These are phyloP conservation scores for Toxotes jaculatrix DNA, from an alignment of 2,113 vertebrate species.

Conservation along the genomic window DNA sequence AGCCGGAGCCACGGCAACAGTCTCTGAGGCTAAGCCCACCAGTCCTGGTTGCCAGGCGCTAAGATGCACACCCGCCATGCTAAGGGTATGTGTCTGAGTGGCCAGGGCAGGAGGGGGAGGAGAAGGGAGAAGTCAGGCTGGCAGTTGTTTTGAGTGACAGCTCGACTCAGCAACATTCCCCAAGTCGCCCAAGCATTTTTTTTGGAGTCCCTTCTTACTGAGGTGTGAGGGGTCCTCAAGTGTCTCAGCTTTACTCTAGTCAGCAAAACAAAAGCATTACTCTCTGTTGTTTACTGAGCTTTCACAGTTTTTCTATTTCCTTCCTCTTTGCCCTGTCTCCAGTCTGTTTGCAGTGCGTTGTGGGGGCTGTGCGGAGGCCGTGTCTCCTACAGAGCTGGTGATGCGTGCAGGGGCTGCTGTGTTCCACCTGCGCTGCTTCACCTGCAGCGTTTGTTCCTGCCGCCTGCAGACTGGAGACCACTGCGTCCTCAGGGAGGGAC, in stretches of 20 bases:
- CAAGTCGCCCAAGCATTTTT: slow-evolving; percentile 53
- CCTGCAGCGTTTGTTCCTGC: slow-evolving; percentile 93
- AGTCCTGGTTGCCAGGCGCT: slow-evolving; percentile 86
- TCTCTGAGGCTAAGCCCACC: slow-evolving; percentile 79
- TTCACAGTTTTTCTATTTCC: slow-evolving; percentile 35
- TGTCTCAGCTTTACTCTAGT: slow-evolving; percentile 12
- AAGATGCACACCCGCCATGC: slow-evolving; percentile 81
- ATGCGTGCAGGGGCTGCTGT: slow-evolving; percentile 92
- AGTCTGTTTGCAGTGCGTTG: slow-evolving; percentile 94
- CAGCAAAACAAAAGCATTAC: slow-evolving; percentile 52
- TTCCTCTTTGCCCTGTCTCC: slow-evolving; percentile 20
- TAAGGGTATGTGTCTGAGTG: slow-evolving; percentile 81
- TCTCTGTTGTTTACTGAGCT: slow-evolving; percentile 39
- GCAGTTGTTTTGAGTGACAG: slow-evolving; percentile 77
- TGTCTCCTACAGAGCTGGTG: slow-evolving; percentile 93
- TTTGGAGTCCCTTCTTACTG: slow-evolving; percentile 22
- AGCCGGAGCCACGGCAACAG: slow-evolving; percentile 83
- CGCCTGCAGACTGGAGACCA: slow-evolving; percentile 94
- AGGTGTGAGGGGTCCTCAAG: slow-evolving; percentile 35
- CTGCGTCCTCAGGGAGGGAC: slow-evolving; percentile 95
- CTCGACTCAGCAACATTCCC: slow-evolving; percentile 79
- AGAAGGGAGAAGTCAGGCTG: slow-evolving; percentile 62
- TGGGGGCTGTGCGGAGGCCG: slow-evolving; percentile 88
- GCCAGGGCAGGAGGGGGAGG: slow-evolving; percentile 40
- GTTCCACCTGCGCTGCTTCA: slow-evolving; percentile 97